phyloP scores from a whole-genome alignment of 2,797 vertebrate species.

The Micropoecilia bifurca region DNA sequence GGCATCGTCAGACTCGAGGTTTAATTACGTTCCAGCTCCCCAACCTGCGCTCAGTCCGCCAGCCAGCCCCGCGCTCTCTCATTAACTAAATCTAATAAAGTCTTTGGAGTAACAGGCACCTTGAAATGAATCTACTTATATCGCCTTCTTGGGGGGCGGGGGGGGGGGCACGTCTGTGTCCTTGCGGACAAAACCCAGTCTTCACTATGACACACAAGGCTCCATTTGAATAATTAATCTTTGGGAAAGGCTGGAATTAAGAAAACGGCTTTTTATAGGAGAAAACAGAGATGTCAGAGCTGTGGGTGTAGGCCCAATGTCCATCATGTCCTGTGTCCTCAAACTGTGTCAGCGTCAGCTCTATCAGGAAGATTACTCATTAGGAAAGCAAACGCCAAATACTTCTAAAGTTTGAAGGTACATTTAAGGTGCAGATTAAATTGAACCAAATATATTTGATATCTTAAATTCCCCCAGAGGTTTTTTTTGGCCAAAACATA shows the following conservation, averaged over 20 bases:
- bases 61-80: constrained; percentile 73
- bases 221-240: constrained; percentile 78
- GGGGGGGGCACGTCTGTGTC: constrained; percentile 53
- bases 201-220: constrained; percentile 63
- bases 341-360: background rate
- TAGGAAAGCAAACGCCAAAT: background rate
- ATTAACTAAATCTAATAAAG: constrained; percentile 85
- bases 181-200: constrained; percentile 66
- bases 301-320: background rate
- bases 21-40: constrained; percentile 82
- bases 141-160: constrained; percentile 61
- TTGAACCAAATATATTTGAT: background rate
- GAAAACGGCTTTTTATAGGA: constrained; percentile 25
- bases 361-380: background rate
- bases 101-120: constrained; percentile 81
- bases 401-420: background rate
- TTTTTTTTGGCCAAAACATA: background rate
- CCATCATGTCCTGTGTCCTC: background rate
- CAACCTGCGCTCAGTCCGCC: constrained; percentile 73
- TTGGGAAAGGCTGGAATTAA: constrained; percentile 54
- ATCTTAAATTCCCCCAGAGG: background rate
- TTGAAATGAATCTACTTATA: constrained; percentile 82
- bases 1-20: constrained; percentile 70
- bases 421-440: background rate
- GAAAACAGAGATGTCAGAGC: background rate